Base-by-base conservation (phyloP, 1,140 invertebrate species). In the Drosophila sturtevanti region DNA sequence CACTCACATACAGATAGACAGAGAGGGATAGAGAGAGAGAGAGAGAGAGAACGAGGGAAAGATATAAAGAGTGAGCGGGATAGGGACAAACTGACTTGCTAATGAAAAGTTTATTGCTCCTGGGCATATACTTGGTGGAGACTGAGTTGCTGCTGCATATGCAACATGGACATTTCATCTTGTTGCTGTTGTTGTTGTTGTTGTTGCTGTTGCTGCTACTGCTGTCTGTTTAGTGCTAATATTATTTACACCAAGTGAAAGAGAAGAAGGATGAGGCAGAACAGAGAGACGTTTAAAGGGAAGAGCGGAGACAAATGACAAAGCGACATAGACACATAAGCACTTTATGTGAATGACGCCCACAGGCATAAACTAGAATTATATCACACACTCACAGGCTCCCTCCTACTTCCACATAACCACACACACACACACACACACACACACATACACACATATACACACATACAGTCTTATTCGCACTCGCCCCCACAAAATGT, bases 271-370 rank as follows among this genome's bases (percentile, higher is more conserved):
- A 21, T 1, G 2, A 31, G 37, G 18, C 0, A 38, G 5, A 35
- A 1, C 63, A 44, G 18, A 27, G 38, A 31, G 12, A 48, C n/a
- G 11, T 11, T 11, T 10, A 44, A 7, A 4, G 21, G 10, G 21
- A 6, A 14, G 22, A 48, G 24, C 11, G 14, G 35, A 64, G 38
- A 66, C 68, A 76, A 65, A 73, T 81, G 72, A 85, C 70, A 78
- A 56, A 70, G 79, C 71, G 67, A 80, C 73, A 77, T 35, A 85
- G 72, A 79, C 84, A 72, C 68, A 87, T 64, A 79, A 81, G 84
- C 82, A 87, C 79, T 89, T 87, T 89, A 87, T 87, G 82, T 77
- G 79, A 82, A 89, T 79, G 82, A 79, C 72, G 84, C 75, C 82
- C 82, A 56, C 62, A 73, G 75, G 82, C 82, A 89, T 89, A 86